phyloP scores from a whole-genome alignment of 2,797 vertebrate genomes.

The Parotocinclus haroldoi region DNA sequence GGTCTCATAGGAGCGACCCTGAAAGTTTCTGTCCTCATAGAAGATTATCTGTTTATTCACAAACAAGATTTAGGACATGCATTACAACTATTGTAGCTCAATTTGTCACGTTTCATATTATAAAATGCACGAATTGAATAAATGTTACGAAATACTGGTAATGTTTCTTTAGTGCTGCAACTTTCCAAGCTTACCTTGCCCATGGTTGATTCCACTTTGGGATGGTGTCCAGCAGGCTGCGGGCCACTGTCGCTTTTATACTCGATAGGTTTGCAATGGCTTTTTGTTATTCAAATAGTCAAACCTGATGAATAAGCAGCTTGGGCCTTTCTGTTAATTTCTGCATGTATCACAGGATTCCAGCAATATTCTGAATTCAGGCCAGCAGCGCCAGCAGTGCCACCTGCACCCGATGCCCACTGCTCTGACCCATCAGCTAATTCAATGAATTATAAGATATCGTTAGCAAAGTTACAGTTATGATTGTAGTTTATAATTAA shows the following conservation, averaged over 20 bases:
- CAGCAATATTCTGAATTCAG: slow-evolving; percentile 11
- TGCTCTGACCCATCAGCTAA: too few species aligned
- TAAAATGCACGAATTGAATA: background rate
- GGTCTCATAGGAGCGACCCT: slow-evolving; percentile 65
- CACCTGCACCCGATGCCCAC: background rate
- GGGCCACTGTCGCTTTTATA: slow-evolving; percentile 47
- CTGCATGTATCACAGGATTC: slow-evolving; percentile 26
- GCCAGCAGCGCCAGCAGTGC: slow-evolving; percentile 1
- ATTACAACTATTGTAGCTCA: background rate
- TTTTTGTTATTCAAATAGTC: slow-evolving; percentile 55
- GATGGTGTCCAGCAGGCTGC: slow-evolving; percentile 32
- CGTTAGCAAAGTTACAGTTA: too few species aligned
- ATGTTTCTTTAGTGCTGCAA: background rate
- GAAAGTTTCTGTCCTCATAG: slow-evolving; percentile 68
- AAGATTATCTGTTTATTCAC: slow-evolving; percentile 58
- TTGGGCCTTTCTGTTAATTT: slow-evolving; percentile 43
- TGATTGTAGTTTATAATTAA: too few species aligned
- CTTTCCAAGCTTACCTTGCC: slow-evolving; percentile 40
- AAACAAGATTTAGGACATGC: background rate
- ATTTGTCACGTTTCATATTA: background rate
- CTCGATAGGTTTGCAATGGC: slow-evolving; percentile 32
- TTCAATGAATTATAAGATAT: too few species aligned
- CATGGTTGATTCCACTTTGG: slow-evolving; percentile 44
- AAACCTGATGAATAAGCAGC: slow-evolving; percentile 53
- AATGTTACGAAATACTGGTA: background rate